phyloP scores from a whole-genome alignment of 1,140 invertebrate species.

The Ceratina japonica region DNA sequence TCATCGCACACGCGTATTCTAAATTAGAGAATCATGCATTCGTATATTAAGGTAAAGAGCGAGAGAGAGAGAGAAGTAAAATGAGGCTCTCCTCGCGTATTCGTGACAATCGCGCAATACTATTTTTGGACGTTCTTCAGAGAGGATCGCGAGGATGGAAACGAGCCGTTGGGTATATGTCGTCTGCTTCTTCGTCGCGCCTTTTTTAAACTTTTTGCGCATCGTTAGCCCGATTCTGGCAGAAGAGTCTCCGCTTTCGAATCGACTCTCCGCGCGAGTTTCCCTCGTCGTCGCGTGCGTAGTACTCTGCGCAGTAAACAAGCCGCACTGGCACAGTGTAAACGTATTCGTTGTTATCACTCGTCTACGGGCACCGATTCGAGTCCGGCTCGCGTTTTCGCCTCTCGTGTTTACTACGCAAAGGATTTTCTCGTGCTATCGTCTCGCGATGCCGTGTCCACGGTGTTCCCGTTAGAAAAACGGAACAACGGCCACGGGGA shows the following conservation, averaged over 20 bases:
- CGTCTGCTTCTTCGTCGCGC: background rate
- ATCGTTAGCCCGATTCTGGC: conserved; percentile 27
- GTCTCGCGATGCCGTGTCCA: background rate
- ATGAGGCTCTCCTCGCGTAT: background rate
- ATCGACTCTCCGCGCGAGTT: conserved; percentile 33
- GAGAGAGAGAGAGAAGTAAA: background rate
- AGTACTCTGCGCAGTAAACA: conserved; percentile 17
- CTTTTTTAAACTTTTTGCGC: background rate
- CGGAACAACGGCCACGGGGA: background rate
- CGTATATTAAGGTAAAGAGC: background rate
- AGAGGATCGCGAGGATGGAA: conserved; percentile 6
- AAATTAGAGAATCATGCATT: too few relatives aligned
- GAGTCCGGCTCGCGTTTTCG: background rate
- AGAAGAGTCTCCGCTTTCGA: conserved; percentile 9
- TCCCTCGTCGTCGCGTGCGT: conserved; percentile 19
- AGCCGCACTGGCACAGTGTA: background rate
- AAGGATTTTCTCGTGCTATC: background rate
- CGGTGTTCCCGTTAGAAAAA: too few relatives aligned
- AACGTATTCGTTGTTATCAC: background rate
- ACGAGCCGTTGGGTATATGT: background rate
- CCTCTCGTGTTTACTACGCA: too few relatives aligned
- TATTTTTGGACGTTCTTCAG: conserved; percentile 8
- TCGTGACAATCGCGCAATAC: background rate
- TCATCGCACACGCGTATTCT: background rate
- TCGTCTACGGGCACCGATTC: background rate